Evolutionary conservation across 2,797 vertebrate genomes (phyloP).

Genomic region (Eidolon dupreanum): DNA sequence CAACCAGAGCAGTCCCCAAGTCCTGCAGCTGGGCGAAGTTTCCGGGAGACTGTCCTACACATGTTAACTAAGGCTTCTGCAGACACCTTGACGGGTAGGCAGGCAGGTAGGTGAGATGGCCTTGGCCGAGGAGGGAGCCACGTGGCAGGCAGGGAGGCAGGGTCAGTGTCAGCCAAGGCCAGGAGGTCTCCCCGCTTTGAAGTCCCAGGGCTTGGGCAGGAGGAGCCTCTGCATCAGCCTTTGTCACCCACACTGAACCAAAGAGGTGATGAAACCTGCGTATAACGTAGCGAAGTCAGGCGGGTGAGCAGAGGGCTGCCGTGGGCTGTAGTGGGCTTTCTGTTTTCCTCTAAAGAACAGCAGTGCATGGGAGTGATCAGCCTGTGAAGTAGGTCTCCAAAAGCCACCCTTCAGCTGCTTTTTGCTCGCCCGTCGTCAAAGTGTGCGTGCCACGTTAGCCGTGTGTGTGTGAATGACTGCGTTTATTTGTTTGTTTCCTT

Average conservation of each 20-base stretch:
- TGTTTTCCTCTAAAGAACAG: not conserved
- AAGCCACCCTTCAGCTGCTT: not conserved
- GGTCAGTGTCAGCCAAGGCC: rapidly evolving
- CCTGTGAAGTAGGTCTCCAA: not conserved
- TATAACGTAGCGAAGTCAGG: rapidly evolving
- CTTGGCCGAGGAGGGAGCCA: not conserved
- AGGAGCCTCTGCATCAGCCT: rapidly evolving
- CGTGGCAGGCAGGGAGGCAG: not conserved
- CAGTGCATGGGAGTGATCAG: not conserved
- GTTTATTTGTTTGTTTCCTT: not conserved
- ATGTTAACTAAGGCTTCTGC: not conserved
- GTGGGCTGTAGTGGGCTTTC: rapidly evolving
- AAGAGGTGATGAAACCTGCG: not conserved
- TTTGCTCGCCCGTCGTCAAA: not conserved
- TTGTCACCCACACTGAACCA: not conserved
- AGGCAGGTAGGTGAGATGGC: not conserved
- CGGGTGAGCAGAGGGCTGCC: rapidly evolving
- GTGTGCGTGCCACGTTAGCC: not conserved
- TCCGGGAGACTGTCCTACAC: not conserved
- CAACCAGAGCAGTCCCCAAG: not conserved
- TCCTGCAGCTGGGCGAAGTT: not conserved
- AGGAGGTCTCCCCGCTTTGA: not conserved
- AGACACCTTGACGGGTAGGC: not conserved
- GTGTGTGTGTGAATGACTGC: too few relatives aligned
- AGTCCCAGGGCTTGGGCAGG: not conserved